These are phyloP conservation scores for Odontomachus brunneus DNA, from an alignment of 1,140 invertebrate species.

Conservation along the genomic window DNA sequence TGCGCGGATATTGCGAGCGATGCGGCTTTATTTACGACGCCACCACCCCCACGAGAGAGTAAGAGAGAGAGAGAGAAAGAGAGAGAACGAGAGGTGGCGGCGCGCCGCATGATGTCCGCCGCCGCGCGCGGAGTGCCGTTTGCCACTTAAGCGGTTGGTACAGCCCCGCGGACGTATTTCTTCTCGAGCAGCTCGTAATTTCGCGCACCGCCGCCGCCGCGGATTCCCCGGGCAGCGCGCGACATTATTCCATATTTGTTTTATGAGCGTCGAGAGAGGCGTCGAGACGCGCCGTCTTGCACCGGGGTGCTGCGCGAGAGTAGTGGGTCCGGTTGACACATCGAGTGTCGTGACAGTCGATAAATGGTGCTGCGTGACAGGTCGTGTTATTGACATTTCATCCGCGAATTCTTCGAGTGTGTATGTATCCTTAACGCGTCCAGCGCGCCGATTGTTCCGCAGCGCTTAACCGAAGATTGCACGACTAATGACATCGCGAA, in stretches of 20 bases:
- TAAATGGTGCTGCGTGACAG: not conserved
- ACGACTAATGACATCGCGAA: no score
- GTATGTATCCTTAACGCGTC: no score
- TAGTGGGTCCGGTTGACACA: not conserved
- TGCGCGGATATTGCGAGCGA: constrained; percentile 69
- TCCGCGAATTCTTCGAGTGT: not conserved
- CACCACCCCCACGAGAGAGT: constrained; percentile 12
- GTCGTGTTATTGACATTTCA: not conserved
- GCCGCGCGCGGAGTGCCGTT: constrained; percentile 37
- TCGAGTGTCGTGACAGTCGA: not conserved
- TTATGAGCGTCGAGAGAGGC: constrained; percentile 46
- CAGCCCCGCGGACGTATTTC: constrained; percentile 41
- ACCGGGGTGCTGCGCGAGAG: not conserved
- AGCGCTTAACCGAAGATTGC: no score
- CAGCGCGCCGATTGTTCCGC: no score
- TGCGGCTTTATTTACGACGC: constrained; percentile 68
- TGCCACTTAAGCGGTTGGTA: constrained; percentile 34
- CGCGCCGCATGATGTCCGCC: constrained; percentile 43
- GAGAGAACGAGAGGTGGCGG: not conserved
- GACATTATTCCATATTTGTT: constrained; percentile 58
- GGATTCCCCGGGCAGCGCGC: constrained; percentile 23
- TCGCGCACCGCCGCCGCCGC: constrained; percentile 39
- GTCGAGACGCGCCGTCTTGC: not conserved
- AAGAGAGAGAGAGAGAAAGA: no score
- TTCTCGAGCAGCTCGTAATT: constrained; percentile 55